Conservation (phyloP, 2,113 vertebrate species). For the Leptobrachium leishanense region DNA sequence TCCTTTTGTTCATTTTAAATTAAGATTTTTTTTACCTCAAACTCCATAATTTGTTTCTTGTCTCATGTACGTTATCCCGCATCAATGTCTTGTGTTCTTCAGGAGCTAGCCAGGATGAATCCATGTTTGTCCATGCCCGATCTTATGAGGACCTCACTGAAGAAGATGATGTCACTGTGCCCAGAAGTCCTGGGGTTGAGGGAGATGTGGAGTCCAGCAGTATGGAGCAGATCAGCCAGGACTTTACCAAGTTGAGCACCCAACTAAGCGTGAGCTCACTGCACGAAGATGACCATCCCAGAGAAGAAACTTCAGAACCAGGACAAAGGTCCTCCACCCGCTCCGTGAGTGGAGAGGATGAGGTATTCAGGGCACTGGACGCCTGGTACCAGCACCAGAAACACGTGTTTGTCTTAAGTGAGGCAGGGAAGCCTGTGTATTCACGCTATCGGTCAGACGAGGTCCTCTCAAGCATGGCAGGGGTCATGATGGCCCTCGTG, state of each 20-base stretch:
- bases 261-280: conserved; percentile 70
- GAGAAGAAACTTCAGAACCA: conserved; percentile 41
- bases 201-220: conserved; percentile 43
- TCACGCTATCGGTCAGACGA: conserved; percentile 94
- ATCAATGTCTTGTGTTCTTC: not conserved
- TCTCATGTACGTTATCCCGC: not conserved
- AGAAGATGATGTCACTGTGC: conserved; percentile 53
- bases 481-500: conserved; percentile 95
- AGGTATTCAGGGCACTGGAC: conserved; percentile 80
- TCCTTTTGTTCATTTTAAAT: too few relatives aligned
- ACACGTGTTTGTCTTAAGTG: conserved; percentile 93
- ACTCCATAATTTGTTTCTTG: not conserved
- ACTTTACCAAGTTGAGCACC: conserved; percentile 73
- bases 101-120: conserved; percentile 88
- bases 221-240: conserved; percentile 73
- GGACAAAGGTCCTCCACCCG: conserved; percentile 53
- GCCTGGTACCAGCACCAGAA: conserved; percentile 89
- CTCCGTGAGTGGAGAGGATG: conserved; percentile 54
- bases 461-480: conserved; percentile 94
- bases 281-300: conserved; percentile 71
- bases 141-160: conserved; percentile 90
- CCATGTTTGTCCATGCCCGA: conserved; percentile 88
- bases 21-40: not conserved
- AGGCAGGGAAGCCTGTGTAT: conserved; percentile 95
- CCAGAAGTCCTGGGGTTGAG: conserved; percentile 52